Evolutionary conservation across 2,113 vertebrate species (phyloP), one percentile per base, ranked within the genome.

Genomic region (Lasiurus cinereus): DNA sequence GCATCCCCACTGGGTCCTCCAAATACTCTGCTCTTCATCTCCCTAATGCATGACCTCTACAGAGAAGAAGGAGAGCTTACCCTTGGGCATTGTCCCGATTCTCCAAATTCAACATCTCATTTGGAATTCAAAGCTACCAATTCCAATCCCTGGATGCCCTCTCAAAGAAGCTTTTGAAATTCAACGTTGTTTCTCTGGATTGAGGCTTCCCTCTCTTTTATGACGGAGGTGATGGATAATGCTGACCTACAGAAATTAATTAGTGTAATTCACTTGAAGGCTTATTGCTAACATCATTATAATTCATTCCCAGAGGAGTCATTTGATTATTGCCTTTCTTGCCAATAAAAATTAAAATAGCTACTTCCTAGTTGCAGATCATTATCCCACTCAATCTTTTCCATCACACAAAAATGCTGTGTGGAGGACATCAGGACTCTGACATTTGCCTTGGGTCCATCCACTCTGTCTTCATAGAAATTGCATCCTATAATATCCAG

Each of bases 201-300:
- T 88, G 92, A 95, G 73, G 84, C 43, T 66, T 92, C 73, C 39
- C 43, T 54, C 39, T 33, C 88, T 96, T 94, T 96, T 79, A 83
- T 93, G 92, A 88, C 88, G 62, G 72, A 96, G 84, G 93, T 94
- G 90, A 93, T 90, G 56, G 77, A 88, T 83, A 94, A 96, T 72
- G 69, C 93, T 94, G 94, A 96, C 94, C 90, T 96, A 91, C 88
- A 79, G 94, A 97, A 97, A 97, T 97, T 97, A 97, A 97, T 97
- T 97, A 96, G 93, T 74, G 94, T 88, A 93, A 97, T 94, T 95
- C 90, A 97, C 93, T 97, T 82, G 88, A 88, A 97, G 87, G 54
- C 84, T 95, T 97, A 84, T 93, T 92, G 92, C 90, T 94, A 94
- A 82, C 90, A 96, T 93, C 88, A 88, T 97, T 97, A 97, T 90